Evolutionary conservation across 1,140 invertebrate species (phyloP).

Genomic region (Drosophila guanche): DNA sequence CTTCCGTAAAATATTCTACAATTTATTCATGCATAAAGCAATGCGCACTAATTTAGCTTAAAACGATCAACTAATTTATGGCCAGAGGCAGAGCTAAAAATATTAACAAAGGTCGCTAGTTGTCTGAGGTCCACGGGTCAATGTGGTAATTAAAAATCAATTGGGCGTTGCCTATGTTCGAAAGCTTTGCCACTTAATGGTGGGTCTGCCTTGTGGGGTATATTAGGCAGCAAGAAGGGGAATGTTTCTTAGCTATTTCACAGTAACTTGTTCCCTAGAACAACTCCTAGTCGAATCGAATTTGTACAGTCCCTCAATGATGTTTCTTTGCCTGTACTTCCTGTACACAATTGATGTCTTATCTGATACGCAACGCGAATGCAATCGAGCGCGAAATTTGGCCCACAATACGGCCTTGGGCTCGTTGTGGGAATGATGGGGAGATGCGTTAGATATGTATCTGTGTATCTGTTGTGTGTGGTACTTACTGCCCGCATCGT

Average conservation of each 20-base stretch:
- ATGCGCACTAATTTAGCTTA: conserved; percentile 67
- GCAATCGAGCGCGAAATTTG: conserved; percentile 70
- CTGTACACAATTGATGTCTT: conserved; percentile 35
- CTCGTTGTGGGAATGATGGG: conserved; percentile 26
- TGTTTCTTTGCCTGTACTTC: conserved; percentile 33
- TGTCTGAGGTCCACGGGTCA: conserved; percentile 50
- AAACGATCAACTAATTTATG: conserved; percentile 66
- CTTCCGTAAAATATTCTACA: conserved; percentile 39
- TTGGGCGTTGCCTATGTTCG: conserved; percentile 54
- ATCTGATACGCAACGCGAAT: conserved; percentile 51
- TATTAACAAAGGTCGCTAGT: conserved; percentile 37
- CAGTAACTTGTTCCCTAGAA: background rate
- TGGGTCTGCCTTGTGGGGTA: background rate
- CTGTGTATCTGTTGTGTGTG: conserved; percentile 11
- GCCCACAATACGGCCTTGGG: conserved; percentile 47
- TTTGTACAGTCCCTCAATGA: background rate
- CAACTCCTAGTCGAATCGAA: background rate
- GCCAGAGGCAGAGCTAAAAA: conserved; percentile 43
- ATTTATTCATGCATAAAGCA: conserved; percentile 64
- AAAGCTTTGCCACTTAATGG: background rate
- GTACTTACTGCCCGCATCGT: conserved; percentile 81
- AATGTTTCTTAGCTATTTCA: background rate
- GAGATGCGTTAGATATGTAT: conserved; percentile 41
- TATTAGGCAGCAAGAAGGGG: background rate
- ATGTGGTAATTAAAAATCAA: conserved; percentile 77